These are phyloP conservation scores for Coremacera marginata DNA, from an alignment of 2,888 invertebrate species.

Conservation along the genomic window DNA sequence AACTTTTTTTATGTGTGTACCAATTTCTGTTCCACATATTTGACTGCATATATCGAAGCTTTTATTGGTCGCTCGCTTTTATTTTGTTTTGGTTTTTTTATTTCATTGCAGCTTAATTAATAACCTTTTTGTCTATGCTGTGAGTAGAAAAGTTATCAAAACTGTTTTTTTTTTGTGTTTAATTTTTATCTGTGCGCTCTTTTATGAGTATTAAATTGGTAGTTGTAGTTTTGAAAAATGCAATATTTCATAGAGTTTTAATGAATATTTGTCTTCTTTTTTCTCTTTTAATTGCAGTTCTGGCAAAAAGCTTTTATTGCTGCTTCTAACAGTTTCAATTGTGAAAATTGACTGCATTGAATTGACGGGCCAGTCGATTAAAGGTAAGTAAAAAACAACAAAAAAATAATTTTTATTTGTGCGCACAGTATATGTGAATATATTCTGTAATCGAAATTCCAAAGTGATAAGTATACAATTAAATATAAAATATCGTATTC, in stretches of 20 bases:
- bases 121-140: not conserved
- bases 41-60: not conserved
- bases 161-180: not conserved
- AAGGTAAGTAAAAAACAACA: slow-evolving; percentile 52
- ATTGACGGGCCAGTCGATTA: slow-evolving; percentile 56
- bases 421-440: no score
- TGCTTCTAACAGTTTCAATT: slow-evolving; percentile 35
- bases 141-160: not conserved
- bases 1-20: not conserved
- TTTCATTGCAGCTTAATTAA: slow-evolving; percentile 31
- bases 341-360: slow-evolving; percentile 49
- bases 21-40: not conserved
- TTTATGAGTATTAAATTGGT: not conserved
- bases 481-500: no score
- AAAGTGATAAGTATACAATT: no score
- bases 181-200: not conserved
- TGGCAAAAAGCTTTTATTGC: slow-evolving; percentile 46
- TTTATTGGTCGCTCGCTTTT: not conserved
- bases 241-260: slow-evolving; percentile 9
- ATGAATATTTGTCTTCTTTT: not conserved
- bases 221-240: slow-evolving; percentile 10
- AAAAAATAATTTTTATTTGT: not conserved
- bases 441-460: no score
- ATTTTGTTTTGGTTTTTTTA: slow-evolving; percentile 24
- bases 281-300: slow-evolving; percentile 36